phyloP scores from a whole-genome alignment of 2,797 vertebrate species.

The Anguilla megastoma region DNA sequence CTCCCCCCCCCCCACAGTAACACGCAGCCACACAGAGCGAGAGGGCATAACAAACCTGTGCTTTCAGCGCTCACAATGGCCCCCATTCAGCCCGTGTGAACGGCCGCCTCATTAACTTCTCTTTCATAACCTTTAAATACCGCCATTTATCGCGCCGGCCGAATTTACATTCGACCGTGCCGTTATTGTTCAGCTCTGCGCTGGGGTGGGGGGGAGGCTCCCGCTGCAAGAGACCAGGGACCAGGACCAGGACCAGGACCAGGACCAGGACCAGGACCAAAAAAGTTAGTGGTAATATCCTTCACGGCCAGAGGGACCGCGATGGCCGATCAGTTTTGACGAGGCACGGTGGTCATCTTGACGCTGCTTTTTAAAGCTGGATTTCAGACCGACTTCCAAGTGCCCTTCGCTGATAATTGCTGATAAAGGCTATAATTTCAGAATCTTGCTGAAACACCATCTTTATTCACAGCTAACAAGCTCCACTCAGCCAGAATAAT shows the following conservation, averaged over 20 bases:
- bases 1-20: neutral
- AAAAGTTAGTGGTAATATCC: no score
- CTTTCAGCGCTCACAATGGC: conserved; percentile 20
- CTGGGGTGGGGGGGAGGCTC: neutral
- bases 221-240: neutral
- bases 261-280: no score
- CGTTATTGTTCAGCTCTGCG: conserved; percentile 28
- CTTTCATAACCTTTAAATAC: conserved; percentile 26
- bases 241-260: no score
- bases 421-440: neutral
- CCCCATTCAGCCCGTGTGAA: conserved; percentile 29
- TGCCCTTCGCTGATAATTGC: neutral
- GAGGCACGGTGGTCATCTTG: neutral
- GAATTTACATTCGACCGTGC: conserved; percentile 29
- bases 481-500: neutral
- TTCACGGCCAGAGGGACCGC: neutral
- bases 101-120: conserved; percentile 27
- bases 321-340: neutral
- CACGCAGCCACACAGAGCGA: neutral
- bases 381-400: neutral
- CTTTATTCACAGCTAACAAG: neutral
- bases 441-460: neutral
- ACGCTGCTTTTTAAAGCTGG: neutral
- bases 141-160: conserved; percentile 13
- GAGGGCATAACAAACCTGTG: conserved; percentile 21